These are phyloP conservation scores for Onthophagus sagittarius DNA, from an alignment of 2,888 invertebrate genomes.

Conservation along the genomic window DNA sequence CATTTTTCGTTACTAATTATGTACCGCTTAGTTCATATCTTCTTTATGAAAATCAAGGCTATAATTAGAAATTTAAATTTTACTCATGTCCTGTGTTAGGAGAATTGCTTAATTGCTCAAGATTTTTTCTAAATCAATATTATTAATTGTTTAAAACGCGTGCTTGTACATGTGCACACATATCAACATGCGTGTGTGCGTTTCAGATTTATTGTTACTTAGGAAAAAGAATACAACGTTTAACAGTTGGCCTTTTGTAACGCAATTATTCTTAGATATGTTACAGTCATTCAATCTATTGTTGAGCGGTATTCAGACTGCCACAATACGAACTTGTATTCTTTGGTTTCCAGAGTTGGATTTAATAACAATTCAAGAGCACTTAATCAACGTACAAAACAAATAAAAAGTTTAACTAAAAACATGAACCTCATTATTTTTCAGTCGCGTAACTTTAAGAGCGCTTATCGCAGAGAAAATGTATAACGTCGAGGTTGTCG, in stretches of 20 bases:
- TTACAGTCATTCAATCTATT: slow-evolving; percentile 38
- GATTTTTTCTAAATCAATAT: neutral
- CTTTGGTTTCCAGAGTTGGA: slow-evolving; percentile 32
- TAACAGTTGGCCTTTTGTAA: slow-evolving; percentile 37
- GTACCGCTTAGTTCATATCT: neutral
- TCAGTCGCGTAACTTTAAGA: slow-evolving; percentile 12
- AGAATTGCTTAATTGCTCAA: neutral
- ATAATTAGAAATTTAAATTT: too few relatives aligned
- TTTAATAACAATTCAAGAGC: slow-evolving; percentile 16
- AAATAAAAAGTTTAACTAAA: neutral
- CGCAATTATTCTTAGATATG: slow-evolving; percentile 37
- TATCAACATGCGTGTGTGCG: neutral
- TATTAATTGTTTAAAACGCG: neutral
- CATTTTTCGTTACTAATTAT: neutral
- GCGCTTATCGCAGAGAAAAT: slow-evolving; percentile 28
- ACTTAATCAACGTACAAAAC: neutral
- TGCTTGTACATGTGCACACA: neutral
- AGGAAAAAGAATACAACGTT: slow-evolving; percentile 31
- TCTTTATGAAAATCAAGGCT: neutral
- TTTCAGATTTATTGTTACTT: slow-evolving; percentile 2
- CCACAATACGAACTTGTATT: slow-evolving; percentile 34
- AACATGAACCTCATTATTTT: slow-evolving; percentile 7
- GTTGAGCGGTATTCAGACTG: slow-evolving; percentile 34
- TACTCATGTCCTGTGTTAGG: too few relatives aligned
- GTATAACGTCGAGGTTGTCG: neutral